Base-by-base conservation (phyloP, 2,888 invertebrate species). In the Phaonia tiefii region DNA sequence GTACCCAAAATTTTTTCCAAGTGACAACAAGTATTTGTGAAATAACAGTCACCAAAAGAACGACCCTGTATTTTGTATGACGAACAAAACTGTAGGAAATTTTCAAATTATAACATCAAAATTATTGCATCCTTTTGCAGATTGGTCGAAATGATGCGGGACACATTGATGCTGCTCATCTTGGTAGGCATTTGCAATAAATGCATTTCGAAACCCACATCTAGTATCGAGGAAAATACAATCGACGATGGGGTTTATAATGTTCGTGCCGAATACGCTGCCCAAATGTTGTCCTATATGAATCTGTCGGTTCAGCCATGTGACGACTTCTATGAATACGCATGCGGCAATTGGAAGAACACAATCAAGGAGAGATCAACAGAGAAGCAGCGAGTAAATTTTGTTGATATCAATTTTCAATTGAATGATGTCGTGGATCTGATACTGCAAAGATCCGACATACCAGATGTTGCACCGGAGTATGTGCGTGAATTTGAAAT, bases 311-410 rank as follows among this genome's bases (percentile, higher is more conserved):
- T 87, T 2, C 72, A 85, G 17, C 89, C 89, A 0, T 89, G 90
- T 44, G 86, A 89, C 7, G 88, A 90, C 66, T 90, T 89, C 70
- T 90, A 89, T 49, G 88, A 89, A 71, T 89, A 85, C 66, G 88
- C 90, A 0, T 89, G 90, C 20, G 89, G 89, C 5, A 89, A 89
- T 74, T 89, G 88, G 87, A 85, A 86, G 7, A 82, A 86, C 51
- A 86, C 85, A 0, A 86, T 85, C 2, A 77, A 79, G 25, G 84
- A 86, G 7, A 82, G 84, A 0, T 85, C 84, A 22, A 31, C 86
- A 0, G 39, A 49, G 0, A 79, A 83, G 1, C 90, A 86, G 73
- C 86, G 89, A 0, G 88, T 80, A 63, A 86, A 88, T 75, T 83
- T 88, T 0, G 26, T 87, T 13, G 89, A 90, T 39, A 86, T 89